Percentiles rank a stretch among this genome's conserved stretches.
phyloP scores from a whole-genome alignment of 2,888 invertebrate genomes.

The Bunonema sp. region DNA sequence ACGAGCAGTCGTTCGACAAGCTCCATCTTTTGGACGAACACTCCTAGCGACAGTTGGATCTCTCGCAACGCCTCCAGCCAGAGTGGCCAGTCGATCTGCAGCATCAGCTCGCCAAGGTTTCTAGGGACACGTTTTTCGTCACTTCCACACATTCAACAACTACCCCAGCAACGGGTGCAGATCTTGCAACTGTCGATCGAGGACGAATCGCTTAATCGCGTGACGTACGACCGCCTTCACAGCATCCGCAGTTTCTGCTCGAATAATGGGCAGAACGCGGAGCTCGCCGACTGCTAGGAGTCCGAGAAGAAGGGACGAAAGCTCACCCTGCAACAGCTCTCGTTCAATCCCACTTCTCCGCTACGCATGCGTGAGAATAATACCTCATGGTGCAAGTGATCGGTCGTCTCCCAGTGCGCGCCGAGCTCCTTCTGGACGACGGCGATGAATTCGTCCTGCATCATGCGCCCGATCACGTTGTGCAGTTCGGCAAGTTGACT shows the following conservation, averaged over 20 bases:
- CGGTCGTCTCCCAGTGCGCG: slow-evolving; percentile 50
- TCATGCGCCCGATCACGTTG: slow-evolving; percentile 84
- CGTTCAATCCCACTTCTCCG: too few relatives aligned
- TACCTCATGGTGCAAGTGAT: too few relatives aligned
- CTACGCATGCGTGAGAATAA: too few relatives aligned
- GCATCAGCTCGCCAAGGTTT: slow-evolving; percentile 54
- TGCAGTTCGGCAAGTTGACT: slow-evolving; percentile 89
- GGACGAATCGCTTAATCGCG: too few relatives aligned
- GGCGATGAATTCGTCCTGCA: slow-evolving; percentile 79
- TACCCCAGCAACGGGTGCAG: too few relatives aligned
- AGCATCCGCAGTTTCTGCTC: slow-evolving; percentile 60
- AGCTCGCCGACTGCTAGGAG: slow-evolving; percentile 71
- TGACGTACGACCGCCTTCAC: slow-evolving; percentile 33
- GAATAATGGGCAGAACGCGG: slow-evolving; percentile 61
- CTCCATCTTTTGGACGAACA: too few relatives aligned
- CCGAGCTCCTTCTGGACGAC: slow-evolving; percentile 73
- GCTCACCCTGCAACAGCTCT: slow-evolving; percentile 61
- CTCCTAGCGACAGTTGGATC: too few relatives aligned
- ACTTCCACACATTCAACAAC: too few relatives aligned
- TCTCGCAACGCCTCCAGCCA: slow-evolving; percentile 60
- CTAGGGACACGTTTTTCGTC: too few relatives aligned
- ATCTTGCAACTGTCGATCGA: too few relatives aligned
- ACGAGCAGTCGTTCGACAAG: too few relatives aligned
- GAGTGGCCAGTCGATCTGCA: slow-evolving; percentile 56
- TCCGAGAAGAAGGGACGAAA: slow-evolving; percentile 74